A percentile compares a stretch with the other conserved stretches of the same genome.
These are phyloP conservation scores for Macaca mulatta DNA, from an alignment of 2,113 vertebrate species.

Conservation along the genomic window DNA sequence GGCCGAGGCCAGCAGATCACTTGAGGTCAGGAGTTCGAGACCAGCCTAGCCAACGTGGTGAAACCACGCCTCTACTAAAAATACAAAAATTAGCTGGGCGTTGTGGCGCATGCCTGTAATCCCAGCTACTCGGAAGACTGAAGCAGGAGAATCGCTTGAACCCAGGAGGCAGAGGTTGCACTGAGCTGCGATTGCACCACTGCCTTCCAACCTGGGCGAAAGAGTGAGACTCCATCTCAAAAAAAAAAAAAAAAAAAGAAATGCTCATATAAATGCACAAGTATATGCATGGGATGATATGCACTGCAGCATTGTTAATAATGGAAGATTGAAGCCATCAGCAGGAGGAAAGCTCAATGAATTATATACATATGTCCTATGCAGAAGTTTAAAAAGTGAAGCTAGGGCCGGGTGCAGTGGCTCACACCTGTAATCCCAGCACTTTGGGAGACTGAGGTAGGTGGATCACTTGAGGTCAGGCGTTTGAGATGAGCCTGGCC, in stretches of 20 bases:
- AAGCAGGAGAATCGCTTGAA: no score
- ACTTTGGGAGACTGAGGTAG: not conserved
- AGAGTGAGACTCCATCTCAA: no score
- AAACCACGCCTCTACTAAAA: no score
- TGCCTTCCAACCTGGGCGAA: no score
- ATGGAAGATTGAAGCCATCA: not conserved
- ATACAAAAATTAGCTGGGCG: no score
- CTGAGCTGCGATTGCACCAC: no score
- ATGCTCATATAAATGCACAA: not conserved
- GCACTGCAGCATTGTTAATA: not conserved
- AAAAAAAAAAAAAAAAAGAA: not conserved
- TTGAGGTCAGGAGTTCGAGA: no score
- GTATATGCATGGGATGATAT: not conserved
- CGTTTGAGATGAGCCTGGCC: not conserved
- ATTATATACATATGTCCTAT: not conserved
- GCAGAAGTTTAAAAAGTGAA: not conserved
- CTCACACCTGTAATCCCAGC: not conserved
- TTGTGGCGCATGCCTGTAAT: no score
- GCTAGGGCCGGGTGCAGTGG: not conserved
- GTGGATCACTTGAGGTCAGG: not conserved
- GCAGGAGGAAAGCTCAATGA: not conserved
- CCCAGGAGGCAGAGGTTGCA: no score
- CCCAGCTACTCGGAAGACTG: no score
- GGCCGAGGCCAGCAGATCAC: no score
- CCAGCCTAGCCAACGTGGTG: no score